These are phyloP conservation scores for Sciaenops ocellatus DNA, from an alignment of 2,797 vertebrate species.

Conservation along the genomic window DNA sequence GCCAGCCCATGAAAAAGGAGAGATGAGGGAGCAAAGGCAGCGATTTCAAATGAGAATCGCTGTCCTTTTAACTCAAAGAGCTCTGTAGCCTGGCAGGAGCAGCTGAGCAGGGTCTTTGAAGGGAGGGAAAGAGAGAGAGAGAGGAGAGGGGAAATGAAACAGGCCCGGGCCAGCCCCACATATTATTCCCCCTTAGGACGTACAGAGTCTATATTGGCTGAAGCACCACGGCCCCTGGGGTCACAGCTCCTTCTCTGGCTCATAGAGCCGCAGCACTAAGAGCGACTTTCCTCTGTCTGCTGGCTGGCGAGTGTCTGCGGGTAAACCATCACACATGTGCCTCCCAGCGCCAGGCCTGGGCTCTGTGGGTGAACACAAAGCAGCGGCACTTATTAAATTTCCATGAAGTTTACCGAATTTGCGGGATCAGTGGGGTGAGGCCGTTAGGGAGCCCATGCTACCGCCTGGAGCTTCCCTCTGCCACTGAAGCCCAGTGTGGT, in stretches of 20 bases:
- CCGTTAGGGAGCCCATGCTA: constrained; percentile 72
- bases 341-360: constrained; percentile 80
- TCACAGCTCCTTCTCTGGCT: constrained; percentile 77
- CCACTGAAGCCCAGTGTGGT: constrained; percentile 70
- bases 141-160: constrained; percentile 83
- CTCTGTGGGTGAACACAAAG: constrained; percentile 86
- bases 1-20: constrained; percentile 78
- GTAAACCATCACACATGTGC: constrained; percentile 85
- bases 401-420: constrained; percentile 89
- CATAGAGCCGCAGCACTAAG: constrained; percentile 73
- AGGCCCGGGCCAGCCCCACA: constrained; percentile 80
- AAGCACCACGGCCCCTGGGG: constrained; percentile 81
- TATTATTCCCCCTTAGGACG: constrained; percentile 86
- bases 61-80: constrained; percentile 89
- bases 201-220: constrained; percentile 84
- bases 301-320: constrained; percentile 70
- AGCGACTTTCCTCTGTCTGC: constrained; percentile 77
- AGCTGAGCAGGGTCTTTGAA: constrained; percentile 85
- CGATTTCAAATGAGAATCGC: constrained; percentile 86
- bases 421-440: constrained; percentile 85
- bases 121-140: constrained; percentile 71
- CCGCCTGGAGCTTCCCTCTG: constrained; percentile 80
- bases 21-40: constrained; percentile 79
- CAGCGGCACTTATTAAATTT: constrained; percentile 87
- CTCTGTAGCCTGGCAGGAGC: constrained; percentile 85